Evolutionary conservation across 2,113 vertebrate species (phyloP).

Genomic region (Patagioenas fasciata): DNA sequence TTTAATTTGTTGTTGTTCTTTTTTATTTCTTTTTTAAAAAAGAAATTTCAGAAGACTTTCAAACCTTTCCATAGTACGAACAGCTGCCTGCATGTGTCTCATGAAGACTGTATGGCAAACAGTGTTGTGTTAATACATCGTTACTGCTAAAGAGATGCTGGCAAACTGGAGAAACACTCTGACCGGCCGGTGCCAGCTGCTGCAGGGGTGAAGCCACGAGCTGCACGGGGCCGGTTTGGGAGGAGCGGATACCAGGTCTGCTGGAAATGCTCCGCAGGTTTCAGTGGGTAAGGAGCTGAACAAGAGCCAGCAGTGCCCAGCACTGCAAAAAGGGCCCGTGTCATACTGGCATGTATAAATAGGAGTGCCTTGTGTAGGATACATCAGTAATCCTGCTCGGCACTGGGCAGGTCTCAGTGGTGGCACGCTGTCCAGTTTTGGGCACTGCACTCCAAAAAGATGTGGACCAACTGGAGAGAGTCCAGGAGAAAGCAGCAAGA

Average conservation of each 20-base stretch:
- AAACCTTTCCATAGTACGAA: background rate
- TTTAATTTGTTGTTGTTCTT: background rate
- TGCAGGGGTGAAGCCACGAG: accelerated
- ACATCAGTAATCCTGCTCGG: background rate
- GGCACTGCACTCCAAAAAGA: slow-evolving; percentile 2
- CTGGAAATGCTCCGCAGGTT: background rate
- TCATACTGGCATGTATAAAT: background rate
- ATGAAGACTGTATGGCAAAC: background rate
- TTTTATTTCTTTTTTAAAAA: background rate
- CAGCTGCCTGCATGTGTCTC: background rate
- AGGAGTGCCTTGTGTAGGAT: background rate
- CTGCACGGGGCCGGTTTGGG: background rate
- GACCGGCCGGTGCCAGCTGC: background rate
- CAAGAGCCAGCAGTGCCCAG: background rate
- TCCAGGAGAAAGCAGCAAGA: slow-evolving; percentile 58
- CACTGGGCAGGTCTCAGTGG: background rate
- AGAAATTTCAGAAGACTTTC: background rate
- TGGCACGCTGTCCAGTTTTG: background rate
- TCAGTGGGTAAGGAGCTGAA: background rate
- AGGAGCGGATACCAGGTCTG: background rate
- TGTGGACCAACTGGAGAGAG: slow-evolving; percentile 29
- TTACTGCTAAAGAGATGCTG: background rate
- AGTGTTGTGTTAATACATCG: background rate
- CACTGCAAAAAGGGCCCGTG: background rate
- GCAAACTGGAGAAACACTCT: background rate